Conservation (phyloP, 2,888 invertebrate genomes). For the Drosophila demipolita region DNA sequence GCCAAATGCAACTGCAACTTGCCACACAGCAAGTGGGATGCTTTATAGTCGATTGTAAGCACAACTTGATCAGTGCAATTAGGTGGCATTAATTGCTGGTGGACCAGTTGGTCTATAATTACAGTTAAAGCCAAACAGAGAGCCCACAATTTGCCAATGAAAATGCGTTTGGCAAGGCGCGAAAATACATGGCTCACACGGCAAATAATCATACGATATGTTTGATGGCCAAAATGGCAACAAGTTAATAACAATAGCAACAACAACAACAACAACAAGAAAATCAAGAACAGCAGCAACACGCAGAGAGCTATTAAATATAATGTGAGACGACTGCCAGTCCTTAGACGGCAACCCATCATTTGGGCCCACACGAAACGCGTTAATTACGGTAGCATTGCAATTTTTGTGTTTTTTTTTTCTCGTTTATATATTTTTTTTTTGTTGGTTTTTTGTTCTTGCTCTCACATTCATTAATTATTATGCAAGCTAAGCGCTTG, state of each 20-base stretch:
- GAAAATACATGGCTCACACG: constrained; percentile 51
- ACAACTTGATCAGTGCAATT: constrained; percentile 49
- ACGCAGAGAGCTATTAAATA: constrained; percentile 72
- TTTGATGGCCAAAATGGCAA: constrained; percentile 54
- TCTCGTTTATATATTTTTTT: background rate
- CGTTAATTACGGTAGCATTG: constrained; percentile 76
- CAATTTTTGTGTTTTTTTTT: constrained; percentile 50
- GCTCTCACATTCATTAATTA: constrained; percentile 72
- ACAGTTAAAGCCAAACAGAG: constrained; percentile 46
- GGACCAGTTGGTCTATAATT: constrained; percentile 38
- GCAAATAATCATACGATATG: constrained; percentile 62
- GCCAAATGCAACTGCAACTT: constrained; percentile 43
- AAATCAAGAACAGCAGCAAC: constrained; percentile 52
- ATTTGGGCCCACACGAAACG: constrained; percentile 78
- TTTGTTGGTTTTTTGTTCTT: constrained; percentile 1
- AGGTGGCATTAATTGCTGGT: constrained; percentile 48
- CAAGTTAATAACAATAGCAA: constrained; percentile 66
- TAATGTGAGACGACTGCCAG: constrained; percentile 49
- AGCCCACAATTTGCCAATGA: constrained; percentile 78
- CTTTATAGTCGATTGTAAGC: constrained; percentile 39
- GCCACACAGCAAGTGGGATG: constrained; percentile 1
- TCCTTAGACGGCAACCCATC: constrained; percentile 40
- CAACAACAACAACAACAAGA: constrained; percentile 54
- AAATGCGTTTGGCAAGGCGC: constrained; percentile 59
- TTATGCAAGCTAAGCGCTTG: constrained; percentile 78